Conservation (phyloP, 2,797 vertebrate genomes). For the Enteromius trimaculatus region DNA sequence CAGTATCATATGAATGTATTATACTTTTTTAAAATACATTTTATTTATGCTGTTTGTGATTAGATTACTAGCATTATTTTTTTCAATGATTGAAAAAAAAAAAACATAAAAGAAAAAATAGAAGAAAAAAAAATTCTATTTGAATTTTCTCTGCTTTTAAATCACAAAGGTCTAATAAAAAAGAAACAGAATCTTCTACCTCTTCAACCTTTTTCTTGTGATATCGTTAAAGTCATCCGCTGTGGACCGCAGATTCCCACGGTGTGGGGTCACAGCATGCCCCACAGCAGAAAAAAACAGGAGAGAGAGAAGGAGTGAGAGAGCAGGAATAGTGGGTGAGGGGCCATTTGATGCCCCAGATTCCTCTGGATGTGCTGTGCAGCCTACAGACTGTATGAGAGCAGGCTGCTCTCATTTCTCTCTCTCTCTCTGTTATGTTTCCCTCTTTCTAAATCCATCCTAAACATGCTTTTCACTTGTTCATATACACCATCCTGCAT, state of each 20-base stretch:
- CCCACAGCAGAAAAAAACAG: slow-evolving; percentile 61
- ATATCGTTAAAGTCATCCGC: slow-evolving; percentile 38
- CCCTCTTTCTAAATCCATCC: not conserved
- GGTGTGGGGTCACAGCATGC: slow-evolving; percentile 63
- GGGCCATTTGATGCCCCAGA: slow-evolving; percentile 82
- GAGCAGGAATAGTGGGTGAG: slow-evolving; percentile 68
- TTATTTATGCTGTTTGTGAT: not conserved
- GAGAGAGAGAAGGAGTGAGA: not conserved
- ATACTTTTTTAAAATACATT: not conserved
- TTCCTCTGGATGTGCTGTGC: slow-evolving; percentile 73
- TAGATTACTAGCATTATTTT: not conserved
- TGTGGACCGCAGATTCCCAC: slow-evolving; percentile 56
- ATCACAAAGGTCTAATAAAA: not conserved
- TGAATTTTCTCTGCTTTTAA: not conserved
- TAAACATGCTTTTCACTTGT: slow-evolving; percentile 9
- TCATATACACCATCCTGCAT: slow-evolving; percentile 9
- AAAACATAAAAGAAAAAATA: too few relatives aligned
- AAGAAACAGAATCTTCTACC: not conserved
- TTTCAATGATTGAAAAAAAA: not conserved
- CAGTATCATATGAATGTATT: not conserved
- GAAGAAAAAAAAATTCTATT: too few relatives aligned
- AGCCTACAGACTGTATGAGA: slow-evolving; percentile 68
- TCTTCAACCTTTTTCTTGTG: slow-evolving; percentile 8
- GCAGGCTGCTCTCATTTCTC: slow-evolving; percentile 65
- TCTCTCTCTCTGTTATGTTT: slow-evolving; percentile 53